Evolutionary conservation across 1,140 invertebrate species (phyloP), one percentile per base, ranked within the genome.

Genomic region (Patella vulgata): DNA sequence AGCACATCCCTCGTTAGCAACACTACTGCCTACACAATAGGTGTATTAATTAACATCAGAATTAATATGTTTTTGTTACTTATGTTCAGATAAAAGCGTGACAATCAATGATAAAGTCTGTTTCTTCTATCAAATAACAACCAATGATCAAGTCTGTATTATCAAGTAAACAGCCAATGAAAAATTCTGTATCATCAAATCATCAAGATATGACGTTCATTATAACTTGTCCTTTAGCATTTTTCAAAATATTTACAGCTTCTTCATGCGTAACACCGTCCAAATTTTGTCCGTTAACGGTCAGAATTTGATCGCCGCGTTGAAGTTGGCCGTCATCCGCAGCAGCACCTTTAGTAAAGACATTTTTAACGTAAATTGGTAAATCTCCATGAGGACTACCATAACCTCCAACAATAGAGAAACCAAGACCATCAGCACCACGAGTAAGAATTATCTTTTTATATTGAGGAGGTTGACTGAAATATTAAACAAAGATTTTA

Each of bases 281-380:
- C 19, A 90, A 70, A 39, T 75, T 78, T 3, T 82, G 65, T 21
- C 85, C 85, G 65, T 88, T 88, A 8, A 89, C 88, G 11, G 86
- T 81, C 2, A 88, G 60, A 42, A 89, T 88, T 80, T 88, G 87
- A 73, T 89, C 88, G n/a, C 88, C 88, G 19, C 87, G 78, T 76
- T 88, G 87, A 21, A 93, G 84, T 60, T 87, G 83, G 4, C 83
- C 89, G 56, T 89, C 87, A 63, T 89, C 88, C 30, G 90, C 89
- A 11, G 91, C 91, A 63, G 91, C 90, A 42, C 91, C 91, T 59
- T 89, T 88, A 50, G 89, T 88, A 77, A 92, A 93, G 52, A 93
- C 90, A n/a, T 89, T 92, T 78, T 93, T 93, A 14, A 93, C 90
- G 75, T 91, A 93, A 60, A 93, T 91, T 14, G 91, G 91, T 81